Evolutionary conservation across 2,113 vertebrate species (phyloP).

Genomic region (Mystacornis crossleyi): DNA sequence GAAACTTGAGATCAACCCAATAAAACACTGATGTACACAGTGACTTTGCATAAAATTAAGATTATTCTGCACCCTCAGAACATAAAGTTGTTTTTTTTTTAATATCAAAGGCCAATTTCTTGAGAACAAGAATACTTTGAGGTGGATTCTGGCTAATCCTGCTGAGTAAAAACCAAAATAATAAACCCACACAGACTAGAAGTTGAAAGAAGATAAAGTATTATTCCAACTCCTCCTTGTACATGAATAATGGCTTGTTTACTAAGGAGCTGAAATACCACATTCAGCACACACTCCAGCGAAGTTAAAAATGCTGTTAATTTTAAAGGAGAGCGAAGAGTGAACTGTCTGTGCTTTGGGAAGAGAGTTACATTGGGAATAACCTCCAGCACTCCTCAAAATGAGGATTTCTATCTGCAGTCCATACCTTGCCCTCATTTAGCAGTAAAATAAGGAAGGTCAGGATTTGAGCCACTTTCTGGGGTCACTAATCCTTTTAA

Average conservation of each 20-base stretch:
- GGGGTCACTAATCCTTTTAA: not conserved
- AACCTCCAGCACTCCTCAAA: not conserved
- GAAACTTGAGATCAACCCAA: not conserved
- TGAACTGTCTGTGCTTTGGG: not conserved
- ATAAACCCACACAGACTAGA: not conserved
- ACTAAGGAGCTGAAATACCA: not conserved
- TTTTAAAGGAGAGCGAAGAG: not conserved
- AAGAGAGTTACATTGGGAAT: not conserved
- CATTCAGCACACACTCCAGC: not conserved
- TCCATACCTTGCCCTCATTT: not conserved
- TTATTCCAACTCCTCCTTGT: not conserved
- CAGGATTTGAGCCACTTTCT: not conserved
- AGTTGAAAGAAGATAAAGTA: not conserved
- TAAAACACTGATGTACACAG: not conserved
- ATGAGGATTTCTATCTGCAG: not conserved
- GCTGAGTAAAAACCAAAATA: not conserved
- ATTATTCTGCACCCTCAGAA: not conserved
- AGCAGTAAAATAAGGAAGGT: not conserved
- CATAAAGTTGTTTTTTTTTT: not conserved
- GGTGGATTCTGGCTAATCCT: not conserved
- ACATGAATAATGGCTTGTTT: slow-evolving; percentile 13
- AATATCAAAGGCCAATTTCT: not conserved
- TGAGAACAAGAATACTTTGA: not conserved
- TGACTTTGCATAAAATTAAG: not conserved
- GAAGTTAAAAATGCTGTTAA: not conserved